A percentile compares a stretch with the other conserved stretches of the same genome.
phyloP scores from a whole-genome alignment of 2,797 vertebrate species.

The Neosilurus hyrtlii region DNA sequence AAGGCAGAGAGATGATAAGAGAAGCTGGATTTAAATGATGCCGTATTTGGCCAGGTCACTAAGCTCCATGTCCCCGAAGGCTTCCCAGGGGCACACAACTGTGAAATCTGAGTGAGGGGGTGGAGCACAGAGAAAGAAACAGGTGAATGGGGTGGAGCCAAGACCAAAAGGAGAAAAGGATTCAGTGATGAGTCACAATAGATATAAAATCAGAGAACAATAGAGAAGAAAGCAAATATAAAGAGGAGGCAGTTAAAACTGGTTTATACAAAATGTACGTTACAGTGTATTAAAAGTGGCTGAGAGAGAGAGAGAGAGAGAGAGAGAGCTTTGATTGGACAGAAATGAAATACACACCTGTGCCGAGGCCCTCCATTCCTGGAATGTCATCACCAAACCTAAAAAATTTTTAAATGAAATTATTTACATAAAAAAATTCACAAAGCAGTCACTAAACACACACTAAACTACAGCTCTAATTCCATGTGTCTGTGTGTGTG shows the following conservation, averaged over 20 bases:
- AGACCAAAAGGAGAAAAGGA: background rate
- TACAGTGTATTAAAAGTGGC: background rate
- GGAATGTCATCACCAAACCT: conserved; percentile 97
- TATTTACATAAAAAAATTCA: background rate
- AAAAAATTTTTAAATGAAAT: too few species aligned
- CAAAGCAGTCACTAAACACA: background rate
- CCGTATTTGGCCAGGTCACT: conserved; percentile 82
- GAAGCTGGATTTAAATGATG: conserved; percentile 72
- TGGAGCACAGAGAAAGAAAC: conserved; percentile 18
- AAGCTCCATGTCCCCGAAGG: conserved; percentile 83
- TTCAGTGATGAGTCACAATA: too few species aligned
- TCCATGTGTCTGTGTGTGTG: conserved; percentile 1
- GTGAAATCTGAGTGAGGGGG: conserved; percentile 72
- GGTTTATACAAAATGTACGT: background rate
- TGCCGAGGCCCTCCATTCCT: conserved; percentile 94
- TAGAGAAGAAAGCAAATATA: background rate
- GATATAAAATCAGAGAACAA: background rate
- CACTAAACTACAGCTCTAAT: background rate
- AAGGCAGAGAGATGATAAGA: conserved; percentile 22
- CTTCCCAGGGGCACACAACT: conserved; percentile 84
- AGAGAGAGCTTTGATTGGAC: too few species aligned
- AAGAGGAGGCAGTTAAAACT: background rate
- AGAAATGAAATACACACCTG: conserved; percentile 56
- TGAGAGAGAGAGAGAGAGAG: too few species aligned
- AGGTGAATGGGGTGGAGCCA: conserved; percentile 6